These are phyloP conservation scores for Myripristis murdjan DNA, from an alignment of 2,797 vertebrate species.

Conservation along the genomic window DNA sequence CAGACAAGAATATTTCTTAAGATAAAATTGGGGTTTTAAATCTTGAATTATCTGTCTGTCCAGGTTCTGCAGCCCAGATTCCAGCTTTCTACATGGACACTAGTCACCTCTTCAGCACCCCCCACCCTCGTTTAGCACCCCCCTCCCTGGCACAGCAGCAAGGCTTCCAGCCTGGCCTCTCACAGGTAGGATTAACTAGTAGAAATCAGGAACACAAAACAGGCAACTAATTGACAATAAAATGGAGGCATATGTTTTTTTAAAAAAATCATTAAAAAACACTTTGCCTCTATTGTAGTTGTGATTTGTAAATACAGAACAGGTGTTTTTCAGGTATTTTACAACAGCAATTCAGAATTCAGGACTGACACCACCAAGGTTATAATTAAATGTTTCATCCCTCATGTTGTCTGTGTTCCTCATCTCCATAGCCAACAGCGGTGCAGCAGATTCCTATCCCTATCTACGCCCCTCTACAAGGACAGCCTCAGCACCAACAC, in stretches of 20 bases:
- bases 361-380: too few relatives aligned
- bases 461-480: slow-evolving; percentile 97
- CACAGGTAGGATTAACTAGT: slow-evolving; percentile 88
- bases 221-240: background rate
- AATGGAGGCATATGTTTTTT: background rate
- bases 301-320: too few relatives aligned
- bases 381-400: too few relatives aligned
- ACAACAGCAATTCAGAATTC: too few relatives aligned
- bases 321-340: too few relatives aligned
- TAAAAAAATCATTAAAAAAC: too few relatives aligned
- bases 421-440: slow-evolving; percentile 87
- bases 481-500: slow-evolving; percentile 91
- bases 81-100: slow-evolving; percentile 99
- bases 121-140: slow-evolving; percentile 95
- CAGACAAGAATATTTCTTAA: too few relatives aligned
- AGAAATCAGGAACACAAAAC: background rate
- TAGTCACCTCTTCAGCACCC: slow-evolving; percentile 96
- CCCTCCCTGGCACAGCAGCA: slow-evolving; percentile 96
- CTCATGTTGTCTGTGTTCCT: background rate
- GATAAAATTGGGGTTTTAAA: too few relatives aligned
- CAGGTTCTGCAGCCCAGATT: slow-evolving; percentile 93
- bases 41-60: slow-evolving; percentile 59
- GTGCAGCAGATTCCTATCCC: slow-evolving; percentile 99
- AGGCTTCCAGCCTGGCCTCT: slow-evolving; percentile 96
- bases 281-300: too few relatives aligned